phyloP scores from a whole-genome alignment of 2,113 vertebrate genomes.

The Micronycteris hirsuta region DNA sequence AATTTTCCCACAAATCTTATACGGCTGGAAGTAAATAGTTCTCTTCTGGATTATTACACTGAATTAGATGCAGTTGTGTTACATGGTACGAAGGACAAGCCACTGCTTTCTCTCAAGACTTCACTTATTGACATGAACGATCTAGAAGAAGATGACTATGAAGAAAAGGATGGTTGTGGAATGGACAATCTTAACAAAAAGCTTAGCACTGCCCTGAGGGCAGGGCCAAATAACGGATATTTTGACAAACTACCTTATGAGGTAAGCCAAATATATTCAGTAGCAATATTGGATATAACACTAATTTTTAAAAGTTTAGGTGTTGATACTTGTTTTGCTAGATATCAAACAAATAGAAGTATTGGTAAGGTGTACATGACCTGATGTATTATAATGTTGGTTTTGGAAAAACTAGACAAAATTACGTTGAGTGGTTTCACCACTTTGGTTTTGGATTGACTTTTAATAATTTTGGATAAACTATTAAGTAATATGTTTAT shows the following conservation, averaged over 20 bases:
- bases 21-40: slow-evolving; percentile 96
- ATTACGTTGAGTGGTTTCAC: no score
- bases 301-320: neutral
- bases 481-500: neutral
- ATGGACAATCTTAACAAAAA: slow-evolving; percentile 84
- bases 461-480: slow-evolving; percentile 1
- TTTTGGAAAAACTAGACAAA: slow-evolving; percentile 19
- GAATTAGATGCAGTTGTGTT: slow-evolving; percentile 96
- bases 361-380: neutral
- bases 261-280: slow-evolving; percentile 81
- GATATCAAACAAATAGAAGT: neutral
- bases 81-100: slow-evolving; percentile 91
- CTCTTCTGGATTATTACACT: slow-evolving; percentile 96
- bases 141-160: slow-evolving; percentile 92
- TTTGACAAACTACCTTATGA: slow-evolving; percentile 98
- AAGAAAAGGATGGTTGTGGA: slow-evolving; percentile 84
- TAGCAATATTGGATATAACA: neutral
- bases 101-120: slow-evolving; percentile 91
- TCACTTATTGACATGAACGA: slow-evolving; percentile 90
- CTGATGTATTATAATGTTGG: neutral
- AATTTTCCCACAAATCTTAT: slow-evolving; percentile 96
- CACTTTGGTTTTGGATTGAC: neutral
- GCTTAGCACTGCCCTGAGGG: slow-evolving; percentile 81
- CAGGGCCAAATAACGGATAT: slow-evolving; percentile 90
- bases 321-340: slow-evolving; percentile 21